These are phyloP conservation scores for Uloborus plumipes DNA, from an alignment of 2,888 invertebrate genomes.

Conservation along the genomic window DNA sequence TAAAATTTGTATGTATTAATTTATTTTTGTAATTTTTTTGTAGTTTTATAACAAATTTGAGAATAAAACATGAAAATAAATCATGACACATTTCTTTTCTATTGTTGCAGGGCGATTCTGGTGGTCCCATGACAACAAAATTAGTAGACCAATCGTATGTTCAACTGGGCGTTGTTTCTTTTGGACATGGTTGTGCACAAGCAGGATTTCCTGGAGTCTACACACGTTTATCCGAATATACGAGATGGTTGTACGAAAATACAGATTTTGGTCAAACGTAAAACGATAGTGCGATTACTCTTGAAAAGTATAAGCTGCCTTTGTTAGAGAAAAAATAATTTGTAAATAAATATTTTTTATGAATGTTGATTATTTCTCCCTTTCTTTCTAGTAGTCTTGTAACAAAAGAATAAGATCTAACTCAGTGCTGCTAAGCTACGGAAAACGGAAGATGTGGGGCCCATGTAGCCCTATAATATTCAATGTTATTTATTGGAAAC, in stretches of 20 bases:
- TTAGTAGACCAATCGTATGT: slow-evolving; percentile 27
- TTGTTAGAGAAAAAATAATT: too few species aligned
- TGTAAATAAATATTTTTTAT: too few species aligned
- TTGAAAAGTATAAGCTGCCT: too few species aligned
- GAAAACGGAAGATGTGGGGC: too few species aligned
- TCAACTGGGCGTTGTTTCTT: slow-evolving; percentile 65
- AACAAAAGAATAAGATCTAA: too few species aligned
- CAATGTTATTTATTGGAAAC: too few species aligned
- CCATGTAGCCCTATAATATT: too few species aligned
- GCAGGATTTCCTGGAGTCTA: slow-evolving; percentile 65
- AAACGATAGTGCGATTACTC: not conserved
- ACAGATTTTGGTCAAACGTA: slow-evolving; percentile 40
- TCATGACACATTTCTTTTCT: not conserved
- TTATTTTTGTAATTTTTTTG: too few species aligned
- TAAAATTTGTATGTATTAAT: too few species aligned
- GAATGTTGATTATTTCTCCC: too few species aligned
- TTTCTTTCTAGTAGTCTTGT: too few species aligned
- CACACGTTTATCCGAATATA: slow-evolving; percentile 61
- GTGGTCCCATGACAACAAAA: slow-evolving; percentile 46
- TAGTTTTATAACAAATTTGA: not conserved
- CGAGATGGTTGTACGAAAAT: slow-evolving; percentile 69
- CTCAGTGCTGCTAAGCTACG: too few species aligned
- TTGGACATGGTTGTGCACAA: slow-evolving; percentile 63
- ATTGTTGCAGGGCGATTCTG: slow-evolving; percentile 59
- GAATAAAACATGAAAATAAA: not conserved